Conservation (phyloP, 1,140 invertebrate species). For the Diachasma alloeum region DNA sequence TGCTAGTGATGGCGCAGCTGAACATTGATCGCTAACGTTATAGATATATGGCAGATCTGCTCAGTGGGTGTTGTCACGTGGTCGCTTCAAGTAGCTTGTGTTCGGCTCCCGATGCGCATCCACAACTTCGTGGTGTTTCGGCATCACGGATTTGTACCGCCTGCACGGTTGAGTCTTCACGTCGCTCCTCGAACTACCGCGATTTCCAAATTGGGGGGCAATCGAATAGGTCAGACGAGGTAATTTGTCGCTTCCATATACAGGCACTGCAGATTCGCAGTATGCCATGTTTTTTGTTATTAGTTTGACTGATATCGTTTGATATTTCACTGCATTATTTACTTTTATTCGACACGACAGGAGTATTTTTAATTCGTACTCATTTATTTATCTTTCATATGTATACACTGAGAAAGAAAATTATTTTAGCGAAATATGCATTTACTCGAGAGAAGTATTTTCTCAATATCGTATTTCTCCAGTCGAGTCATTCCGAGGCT, state of each 20-base stretch:
- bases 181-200: slow-evolving; percentile 70
- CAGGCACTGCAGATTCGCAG: slow-evolving; percentile 66
- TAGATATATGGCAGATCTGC: slow-evolving; percentile 69
- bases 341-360: no score
- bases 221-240: slow-evolving; percentile 69
- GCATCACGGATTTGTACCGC: slow-evolving; percentile 52
- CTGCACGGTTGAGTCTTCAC: slow-evolving; percentile 67
- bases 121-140: slow-evolving; percentile 43
- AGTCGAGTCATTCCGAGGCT: no score
- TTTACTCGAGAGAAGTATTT: no score
- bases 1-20: slow-evolving; percentile 73
- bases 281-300: slow-evolving; percentile 66
- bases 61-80: slow-evolving; percentile 71
- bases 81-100: slow-evolving; percentile 69
- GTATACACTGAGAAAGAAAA: no score
- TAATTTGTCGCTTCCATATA: slow-evolving; percentile 70
- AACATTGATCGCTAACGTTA: slow-evolving; percentile 72
- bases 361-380: no score
- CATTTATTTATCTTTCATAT: no score
- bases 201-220: slow-evolving; percentile 70
- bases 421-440: no score
- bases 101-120: slow-evolving; percentile 63
- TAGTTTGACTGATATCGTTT: no score
- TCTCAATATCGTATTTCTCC: no score
- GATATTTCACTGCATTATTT: no score